Percentiles rank a stretch among this genome's conserved stretches.
Conservation (phyloP, 2,113 vertebrate genomes). For the Erpornis zantholeuca region DNA sequence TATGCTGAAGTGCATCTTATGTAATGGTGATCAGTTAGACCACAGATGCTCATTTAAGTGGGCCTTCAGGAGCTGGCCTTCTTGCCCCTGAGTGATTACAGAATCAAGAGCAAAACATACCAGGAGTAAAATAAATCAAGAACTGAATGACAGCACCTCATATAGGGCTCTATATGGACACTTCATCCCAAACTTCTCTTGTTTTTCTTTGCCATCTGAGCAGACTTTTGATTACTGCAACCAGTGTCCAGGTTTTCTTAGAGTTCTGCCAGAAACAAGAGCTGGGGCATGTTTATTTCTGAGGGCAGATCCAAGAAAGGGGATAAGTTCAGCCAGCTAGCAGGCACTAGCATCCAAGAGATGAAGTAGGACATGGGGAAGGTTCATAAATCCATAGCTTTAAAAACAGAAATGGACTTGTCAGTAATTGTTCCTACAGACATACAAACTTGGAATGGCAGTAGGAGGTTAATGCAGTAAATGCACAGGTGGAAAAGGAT, state of each 20-base stretch:
- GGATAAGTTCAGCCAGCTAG: conserved; percentile 41
- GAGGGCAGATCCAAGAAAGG: conserved; percentile 26
- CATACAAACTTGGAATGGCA: neutral
- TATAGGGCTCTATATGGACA: neutral
- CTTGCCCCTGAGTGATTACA: neutral
- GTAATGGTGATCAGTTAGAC: neutral
- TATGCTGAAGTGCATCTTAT: neutral
- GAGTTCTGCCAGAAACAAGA: conserved; percentile 34
- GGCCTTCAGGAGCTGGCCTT: conserved; percentile 28
- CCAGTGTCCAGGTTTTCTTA: conserved; percentile 3
- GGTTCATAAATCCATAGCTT: neutral
- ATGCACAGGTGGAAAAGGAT: neutral
- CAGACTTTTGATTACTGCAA: conserved; percentile 16
- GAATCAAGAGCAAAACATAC: conserved; percentile 9
- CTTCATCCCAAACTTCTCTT: neutral
- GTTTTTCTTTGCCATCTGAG: neutral
- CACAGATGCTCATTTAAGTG: conserved; percentile 39
- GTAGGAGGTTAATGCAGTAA: neutral
- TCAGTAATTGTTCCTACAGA: neutral
- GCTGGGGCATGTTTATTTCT: conserved; percentile 32
- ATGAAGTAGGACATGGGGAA: neutral
- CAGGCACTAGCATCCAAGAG: neutral
- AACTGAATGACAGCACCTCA: neutral
- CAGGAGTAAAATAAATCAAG: conserved; percentile 31
- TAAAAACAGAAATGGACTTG: neutral